A percentile compares a stretch with the other conserved stretches of the same genome.
Conservation (phyloP, 2,113 vertebrate species). For the Melanerpes aurifrons region DNA sequence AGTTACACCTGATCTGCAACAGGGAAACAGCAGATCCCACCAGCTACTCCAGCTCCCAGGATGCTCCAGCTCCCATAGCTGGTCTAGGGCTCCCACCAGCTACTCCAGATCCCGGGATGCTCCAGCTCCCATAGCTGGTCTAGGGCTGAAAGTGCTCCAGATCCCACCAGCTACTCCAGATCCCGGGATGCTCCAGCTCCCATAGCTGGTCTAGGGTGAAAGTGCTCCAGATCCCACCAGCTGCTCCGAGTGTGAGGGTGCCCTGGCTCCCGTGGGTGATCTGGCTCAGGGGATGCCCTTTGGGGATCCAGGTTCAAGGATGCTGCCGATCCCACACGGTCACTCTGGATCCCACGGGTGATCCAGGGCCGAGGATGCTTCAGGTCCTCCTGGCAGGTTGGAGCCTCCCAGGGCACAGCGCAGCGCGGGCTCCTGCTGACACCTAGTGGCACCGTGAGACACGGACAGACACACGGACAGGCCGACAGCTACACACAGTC, state of each 20-base stretch:
- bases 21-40: background rate
- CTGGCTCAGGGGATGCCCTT: background rate
- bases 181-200: too few relatives aligned
- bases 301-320: background rate
- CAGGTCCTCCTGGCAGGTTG: background rate
- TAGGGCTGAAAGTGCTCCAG: too few relatives aligned
- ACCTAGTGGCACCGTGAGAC: slow-evolving; percentile 17
- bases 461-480: background rate
- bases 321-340: background rate
- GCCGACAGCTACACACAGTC: too few relatives aligned
- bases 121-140: rapidly evolving
- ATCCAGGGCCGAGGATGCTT: background rate
- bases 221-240: background rate
- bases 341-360: background rate
- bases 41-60: rapidly evolving
- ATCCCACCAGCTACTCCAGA: background rate
- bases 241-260: background rate
- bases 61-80: too few relatives aligned
- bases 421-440: slow-evolving; percentile 8
- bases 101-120: background rate
- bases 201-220: rapidly evolving
- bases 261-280: rapidly evolving
- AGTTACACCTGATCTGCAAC: background rate
- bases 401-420: background rate
- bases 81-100: rapidly evolving